Base-by-base conservation (phyloP, 2,113 vertebrate species). In the Ifrita kowaldi region DNA sequence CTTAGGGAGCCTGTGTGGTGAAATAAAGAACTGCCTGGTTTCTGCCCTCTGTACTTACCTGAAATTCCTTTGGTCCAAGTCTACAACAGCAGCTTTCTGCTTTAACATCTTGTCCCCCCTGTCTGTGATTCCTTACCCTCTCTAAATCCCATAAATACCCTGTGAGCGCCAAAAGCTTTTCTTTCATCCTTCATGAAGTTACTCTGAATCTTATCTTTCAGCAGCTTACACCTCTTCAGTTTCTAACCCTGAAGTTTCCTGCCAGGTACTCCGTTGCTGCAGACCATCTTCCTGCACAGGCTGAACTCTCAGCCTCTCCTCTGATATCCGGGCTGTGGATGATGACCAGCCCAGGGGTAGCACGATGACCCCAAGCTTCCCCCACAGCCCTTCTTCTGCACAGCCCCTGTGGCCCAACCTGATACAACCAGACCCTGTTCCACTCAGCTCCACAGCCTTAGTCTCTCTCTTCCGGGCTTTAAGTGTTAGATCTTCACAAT, bases 361-460 rank as follows among this genome's bases (percentile, higher is more conserved):
- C n/a, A 69, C 0, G 0, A 52, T 30, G 35, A 20, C 27, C 30
- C 27, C 33, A 63, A 6, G 42, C 33, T 46, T 76, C 9, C 47
- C 26, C 32, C 37, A 6, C 11, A 49, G 55, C 52, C 47, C 27
- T 4, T 19, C 46, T 42, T 28, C 71, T 56, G 41, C 73, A 60
- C 15, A 32, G 80, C 23, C 22, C 7, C 16, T 7, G 2, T 10
- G 16, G 42, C 37, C 32, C 32, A 28, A 2, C 27, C n/a, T 20
- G 30, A 37, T 42, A 59, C 20, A 74, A 35, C 9, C 73, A 68
- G 77, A 46, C 15, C 0, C 0, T 30, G 24, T 32, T 71, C 37
- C 39, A 7, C 35, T 35, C 13, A 16, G 35, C 52, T 50, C 49
- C 11, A 5, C 24, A 59, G 70, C 37, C 37, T 63, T 62, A 49